Base-by-base conservation (phyloP, 1,140 invertebrate genomes). In the Cydia amplana region DNA sequence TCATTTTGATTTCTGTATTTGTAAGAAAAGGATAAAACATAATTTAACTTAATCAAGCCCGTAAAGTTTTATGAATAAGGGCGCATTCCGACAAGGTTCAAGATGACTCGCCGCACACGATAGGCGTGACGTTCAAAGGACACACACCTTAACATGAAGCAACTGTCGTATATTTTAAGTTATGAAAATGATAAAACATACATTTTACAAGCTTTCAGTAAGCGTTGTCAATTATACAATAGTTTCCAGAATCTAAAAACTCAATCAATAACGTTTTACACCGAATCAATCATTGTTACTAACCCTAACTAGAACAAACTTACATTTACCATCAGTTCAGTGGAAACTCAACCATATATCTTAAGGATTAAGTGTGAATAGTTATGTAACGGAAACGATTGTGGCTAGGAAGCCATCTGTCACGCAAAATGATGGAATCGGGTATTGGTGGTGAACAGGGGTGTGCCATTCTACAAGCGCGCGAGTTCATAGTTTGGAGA, bases 371-470 rank as follows among this genome's bases (percentile, higher is more conserved):
- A 40, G 16, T n/a, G 65, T 70, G 6, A 23, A 60, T 60, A 60
- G 16, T 7, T 2, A 18, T 70, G 25, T 2, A 36, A 7, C 28
- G 65, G 32, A 36, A 40, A 23, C 6, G 6, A 40, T 70, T 70
- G 65, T 18, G 65, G 65, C 28, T 70, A 40, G 65, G 28, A 70
- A 70, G 65, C 65, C 36, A 70, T 70, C 65, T 70, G 65, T 70
- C 65, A 70, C 25, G 65, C 9, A 60, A 60, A 60, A 70, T 70
- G 65, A 70, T 70, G 65, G 65, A 70, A 70, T 36, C 18, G 65
- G 65, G 32, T 40, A 36, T 36, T 70, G 28, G 65, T 70, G 28
- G 65, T 23, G 55, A 60, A 60, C 55, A 60, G 55, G 55, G 55
- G 7, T 60, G 55, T 23, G 55, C 6, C 55, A 60, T 23, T 60